phyloP scores from a whole-genome alignment of 1,140 invertebrate species.

The Lordiphosa mommai region DNA sequence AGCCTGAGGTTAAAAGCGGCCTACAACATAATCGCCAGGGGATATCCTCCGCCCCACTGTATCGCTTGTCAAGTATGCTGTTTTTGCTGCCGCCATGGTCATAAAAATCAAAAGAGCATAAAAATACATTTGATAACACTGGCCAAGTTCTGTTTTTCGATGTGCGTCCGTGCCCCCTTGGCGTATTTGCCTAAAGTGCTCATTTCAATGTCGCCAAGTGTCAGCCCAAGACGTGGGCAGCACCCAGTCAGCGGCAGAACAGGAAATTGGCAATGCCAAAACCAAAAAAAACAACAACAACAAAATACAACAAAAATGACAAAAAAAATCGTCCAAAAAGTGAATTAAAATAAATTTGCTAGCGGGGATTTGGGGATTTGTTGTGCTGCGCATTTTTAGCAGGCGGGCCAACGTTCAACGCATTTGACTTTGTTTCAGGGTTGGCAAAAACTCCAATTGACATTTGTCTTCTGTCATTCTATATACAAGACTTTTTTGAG shows the following conservation, averaged over 20 bases:
- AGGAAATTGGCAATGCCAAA: conserved; percentile 73
- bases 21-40: conserved; percentile 36
- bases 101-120: conserved; percentile 78
- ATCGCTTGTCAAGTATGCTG: conserved; percentile 61
- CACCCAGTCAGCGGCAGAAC: conserved; percentile 20
- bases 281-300: conserved; percentile 22
- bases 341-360: conserved; percentile 78
- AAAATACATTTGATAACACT: conserved; percentile 77
- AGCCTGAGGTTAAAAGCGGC: conserved; percentile 19
- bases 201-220: conserved; percentile 77
- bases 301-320: conserved; percentile 16
- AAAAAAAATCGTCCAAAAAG: conserved; percentile 53
- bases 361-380: conserved; percentile 74
- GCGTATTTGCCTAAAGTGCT: conserved; percentile 73
- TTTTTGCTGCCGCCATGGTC: conserved; percentile 47
- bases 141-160: conserved; percentile 36
- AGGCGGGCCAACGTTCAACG: conserved; percentile 35
- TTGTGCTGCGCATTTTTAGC: conserved; percentile 74
- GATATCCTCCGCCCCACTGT: conserved; percentile 26
- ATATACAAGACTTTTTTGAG: not conserved
- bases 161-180: conserved; percentile 23
- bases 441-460: conserved; percentile 4
- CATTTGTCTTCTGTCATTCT: not conserved
- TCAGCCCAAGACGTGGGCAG: conserved; percentile 57
- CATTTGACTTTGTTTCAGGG: conserved; percentile 40